Percentiles rank a stretch among this genome's conserved stretches.
These are phyloP conservation scores for Dryadula phaetusa DNA, from an alignment of 2,888 invertebrate genomes.

Conservation along the genomic window DNA sequence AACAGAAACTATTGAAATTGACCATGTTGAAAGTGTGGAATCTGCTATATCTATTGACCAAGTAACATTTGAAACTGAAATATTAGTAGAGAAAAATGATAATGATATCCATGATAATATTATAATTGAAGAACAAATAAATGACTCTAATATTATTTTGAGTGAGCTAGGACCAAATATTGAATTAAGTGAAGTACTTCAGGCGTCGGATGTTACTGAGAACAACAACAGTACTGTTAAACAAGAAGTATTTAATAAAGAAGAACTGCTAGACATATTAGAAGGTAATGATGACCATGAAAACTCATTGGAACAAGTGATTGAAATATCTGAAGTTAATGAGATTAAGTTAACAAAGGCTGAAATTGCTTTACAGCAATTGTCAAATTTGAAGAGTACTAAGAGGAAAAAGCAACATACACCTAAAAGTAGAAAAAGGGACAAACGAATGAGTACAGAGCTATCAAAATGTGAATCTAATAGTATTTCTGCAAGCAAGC, in stretches of 20 bases:
- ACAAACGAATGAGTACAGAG: conserved; percentile 45
- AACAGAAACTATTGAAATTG: conserved; percentile 44
- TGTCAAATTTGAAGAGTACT: conserved; percentile 61
- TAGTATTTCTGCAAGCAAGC: conserved; percentile 45
- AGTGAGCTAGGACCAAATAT: conserved; percentile 71
- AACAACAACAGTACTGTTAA: conserved; percentile 66
- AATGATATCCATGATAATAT: conserved; percentile 57
- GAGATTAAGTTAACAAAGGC: conserved; percentile 56
- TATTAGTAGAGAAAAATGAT: conserved; percentile 70
- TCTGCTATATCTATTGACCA: conserved; percentile 38
- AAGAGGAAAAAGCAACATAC: conserved; percentile 36
- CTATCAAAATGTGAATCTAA: conserved; percentile 45
- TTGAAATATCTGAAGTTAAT: conserved; percentile 43
- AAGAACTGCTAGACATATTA: conserved; percentile 75
- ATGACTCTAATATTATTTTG: conserved; percentile 58
- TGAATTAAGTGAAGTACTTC: conserved; percentile 72
- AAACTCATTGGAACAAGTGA: conserved; percentile 41
- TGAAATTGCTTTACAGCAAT: conserved; percentile 70
- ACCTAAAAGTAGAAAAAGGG: conserved; percentile 45
- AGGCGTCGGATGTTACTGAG: conserved; percentile 66
- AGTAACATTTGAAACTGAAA: conserved; percentile 70
- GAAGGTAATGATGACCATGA: conserved; percentile 75
- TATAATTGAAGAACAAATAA: conserved; percentile 44
- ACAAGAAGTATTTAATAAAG: conserved; percentile 78
- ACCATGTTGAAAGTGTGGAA: conserved; percentile 38